A percentile compares a stretch with the other conserved stretches of the same genome.
Conservation (phyloP, 2,888 invertebrate species). For the Mesorhabditis belari region DNA sequence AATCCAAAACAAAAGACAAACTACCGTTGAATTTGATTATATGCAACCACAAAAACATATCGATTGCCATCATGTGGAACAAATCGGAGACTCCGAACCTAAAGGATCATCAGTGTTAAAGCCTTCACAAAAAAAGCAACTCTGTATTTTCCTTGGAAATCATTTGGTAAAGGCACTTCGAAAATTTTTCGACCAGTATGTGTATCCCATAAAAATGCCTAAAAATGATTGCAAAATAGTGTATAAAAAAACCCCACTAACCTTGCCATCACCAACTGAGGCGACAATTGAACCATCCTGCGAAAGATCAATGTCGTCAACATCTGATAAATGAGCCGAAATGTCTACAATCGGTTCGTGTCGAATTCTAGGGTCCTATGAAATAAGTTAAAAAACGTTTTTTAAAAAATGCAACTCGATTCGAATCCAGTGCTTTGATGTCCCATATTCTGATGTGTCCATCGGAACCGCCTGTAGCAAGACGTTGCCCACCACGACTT, state of each 20-base stretch:
- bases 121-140: constrained; percentile 4
- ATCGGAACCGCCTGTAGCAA: constrained; percentile 46
- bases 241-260: not conserved
- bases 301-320: constrained; percentile 34
- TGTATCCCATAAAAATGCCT: constrained; percentile 27
- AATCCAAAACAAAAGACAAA: not conserved
- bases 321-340: constrained; percentile 24
- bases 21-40: constrained; percentile 29
- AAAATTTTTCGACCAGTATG: constrained; percentile 22
- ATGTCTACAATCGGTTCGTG: constrained; percentile 18
- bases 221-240: not conserved
- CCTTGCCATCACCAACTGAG: constrained; percentile 5
- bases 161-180: constrained; percentile 21
- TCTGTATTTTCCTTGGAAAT: constrained; percentile 24
- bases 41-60: constrained; percentile 35
- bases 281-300: constrained; percentile 17
- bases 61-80: constrained; percentile 22
- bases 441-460: constrained; percentile 46
- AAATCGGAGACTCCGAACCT: constrained; percentile 41
- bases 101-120: constrained; percentile 3
- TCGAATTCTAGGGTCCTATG: constrained; percentile 14
- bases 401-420: constrained; percentile 11
- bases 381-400: constrained; percentile 1
- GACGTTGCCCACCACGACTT: constrained; percentile 17
- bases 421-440: constrained; percentile 11